Evolutionary conservation across 1,140 invertebrate genomes (phyloP).

Genomic region (Drosophila kohkoa): DNA sequence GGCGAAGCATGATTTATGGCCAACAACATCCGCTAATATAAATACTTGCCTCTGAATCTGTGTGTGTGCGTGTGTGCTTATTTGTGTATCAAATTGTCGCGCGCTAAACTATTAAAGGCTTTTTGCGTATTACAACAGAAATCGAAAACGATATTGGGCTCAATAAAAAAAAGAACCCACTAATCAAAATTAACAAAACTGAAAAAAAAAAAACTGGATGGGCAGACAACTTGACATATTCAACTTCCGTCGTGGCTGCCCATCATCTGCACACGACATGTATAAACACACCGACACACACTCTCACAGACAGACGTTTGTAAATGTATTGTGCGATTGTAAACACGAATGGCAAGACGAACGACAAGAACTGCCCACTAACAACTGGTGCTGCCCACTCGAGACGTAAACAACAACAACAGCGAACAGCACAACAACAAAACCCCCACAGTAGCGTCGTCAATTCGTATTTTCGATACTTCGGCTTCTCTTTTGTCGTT

Average conservation of each 20-base stretch:
- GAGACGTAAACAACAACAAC: slow-evolving; percentile 66
- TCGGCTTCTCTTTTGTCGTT: slow-evolving; percentile 20
- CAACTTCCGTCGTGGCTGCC: slow-evolving; percentile 54
- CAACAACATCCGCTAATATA: slow-evolving; percentile 69
- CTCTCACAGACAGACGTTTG: neutral
- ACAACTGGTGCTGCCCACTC: slow-evolving; percentile 58
- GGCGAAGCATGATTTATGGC: slow-evolving; percentile 73
- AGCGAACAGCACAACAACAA: slow-evolving; percentile 54
- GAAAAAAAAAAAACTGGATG: slow-evolving; percentile 15
- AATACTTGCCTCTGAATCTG: slow-evolving; percentile 4
- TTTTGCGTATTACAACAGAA: slow-evolving; percentile 63
- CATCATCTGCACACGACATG: slow-evolving; percentile 35
- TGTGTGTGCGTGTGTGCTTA: neutral
- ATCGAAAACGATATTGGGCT: slow-evolving; percentile 29
- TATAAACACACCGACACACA: slow-evolving; percentile 15
- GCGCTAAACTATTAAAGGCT: slow-evolving; percentile 54
- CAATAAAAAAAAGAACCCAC: slow-evolving; percentile 21
- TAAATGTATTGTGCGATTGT: neutral
- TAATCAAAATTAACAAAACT: slow-evolving; percentile 33
- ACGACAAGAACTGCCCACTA: slow-evolving; percentile 65
- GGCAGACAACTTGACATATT: slow-evolving; percentile 44
- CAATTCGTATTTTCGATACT: slow-evolving; percentile 61
- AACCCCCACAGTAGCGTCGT: slow-evolving; percentile 39
- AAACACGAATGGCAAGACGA: slow-evolving; percentile 34
- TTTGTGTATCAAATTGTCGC: slow-evolving; percentile 27